Base-by-base conservation (phyloP, 2,113 vertebrate genomes). In the Phodopus roborovskii region DNA sequence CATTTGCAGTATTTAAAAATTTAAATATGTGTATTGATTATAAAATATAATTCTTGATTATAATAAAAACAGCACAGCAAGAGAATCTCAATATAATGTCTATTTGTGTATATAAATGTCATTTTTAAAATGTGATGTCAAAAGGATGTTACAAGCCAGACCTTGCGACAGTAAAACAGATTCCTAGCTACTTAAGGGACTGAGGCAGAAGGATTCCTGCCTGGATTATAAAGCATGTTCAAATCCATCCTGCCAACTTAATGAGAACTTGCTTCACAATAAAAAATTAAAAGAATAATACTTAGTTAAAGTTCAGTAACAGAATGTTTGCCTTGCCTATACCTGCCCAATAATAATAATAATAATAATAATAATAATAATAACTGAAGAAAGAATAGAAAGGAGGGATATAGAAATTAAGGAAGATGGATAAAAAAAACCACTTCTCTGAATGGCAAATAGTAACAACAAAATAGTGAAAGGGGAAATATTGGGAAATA, bases 1-100 rank as follows among this genome's bases (percentile, higher is more conserved):
- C 30, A 85, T 78, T 56, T 45, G 64, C 22, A 33, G 91, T 93
- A 64, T 58, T 83, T 50, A 95, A 77, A 39, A 53, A 87, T 74
- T 3, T 70, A 53, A 68, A 3, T 7, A 15, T 28, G 19, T 5
- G n/a, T 10, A 79, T 73, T 74, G 33, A 33, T 81, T 60, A 58
- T 60, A 82, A 81, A 82, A 39, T 64, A 42, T 84, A 64, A 64
- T 45, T 84, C 39, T 84, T 12, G 50, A 56, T 64, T 77, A 42
- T 48, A 60, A 11, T 50, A n/a, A n/a, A 83, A 10, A 20, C 7
- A 8, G 3, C 24, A 8, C 1, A 30, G 24, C 28, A 50, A 75
- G 24, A 9, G 62, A 30, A 75, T 4, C 56, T 4, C 3, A 68
- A 11, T 36, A 22, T 12, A 19, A 10, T 66, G 7, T 39, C 22